Percentiles rank a stretch among this genome's conserved stretches.
phyloP scores from a whole-genome alignment of 2,113 vertebrate genomes.

The Todiramphus chloris region DNA sequence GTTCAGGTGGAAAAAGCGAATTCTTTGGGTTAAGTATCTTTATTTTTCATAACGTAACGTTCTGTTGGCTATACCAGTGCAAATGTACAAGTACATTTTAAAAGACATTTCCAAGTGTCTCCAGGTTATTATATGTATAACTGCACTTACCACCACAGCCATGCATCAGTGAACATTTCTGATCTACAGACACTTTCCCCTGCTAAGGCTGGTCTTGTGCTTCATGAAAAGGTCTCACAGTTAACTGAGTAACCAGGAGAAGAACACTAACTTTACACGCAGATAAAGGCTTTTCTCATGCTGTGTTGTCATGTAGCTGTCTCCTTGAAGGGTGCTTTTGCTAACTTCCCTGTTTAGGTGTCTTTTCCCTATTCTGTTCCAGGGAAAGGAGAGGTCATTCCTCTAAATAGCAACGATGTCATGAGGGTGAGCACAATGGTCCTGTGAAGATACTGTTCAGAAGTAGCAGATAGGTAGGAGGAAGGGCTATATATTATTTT shows the following conservation, averaged over 20 bases:
- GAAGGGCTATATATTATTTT: background rate
- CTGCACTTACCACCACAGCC: fast-evolving
- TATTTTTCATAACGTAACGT: background rate
- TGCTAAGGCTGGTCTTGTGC: background rate
- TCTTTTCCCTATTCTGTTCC: background rate
- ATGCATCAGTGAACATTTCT: fast-evolving
- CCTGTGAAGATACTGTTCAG: background rate
- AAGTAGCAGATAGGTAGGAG: background rate
- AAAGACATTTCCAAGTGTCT: background rate
- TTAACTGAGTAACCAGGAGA: background rate
- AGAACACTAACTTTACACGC: background rate
- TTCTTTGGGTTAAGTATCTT: background rate
- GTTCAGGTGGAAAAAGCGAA: background rate
- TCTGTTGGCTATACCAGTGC: background rate
- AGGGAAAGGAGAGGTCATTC: background rate
- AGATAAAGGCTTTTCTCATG: background rate
- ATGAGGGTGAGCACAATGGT: background rate
- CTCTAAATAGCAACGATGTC: fast-evolving
- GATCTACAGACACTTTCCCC: background rate
- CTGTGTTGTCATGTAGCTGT: background rate
- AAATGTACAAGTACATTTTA: background rate
- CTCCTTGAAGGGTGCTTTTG: background rate
- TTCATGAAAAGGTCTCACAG: background rate
- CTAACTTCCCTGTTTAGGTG: background rate
- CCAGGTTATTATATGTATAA: background rate